Percentiles rank a stretch among this genome's conserved stretches.
These are phyloP conservation scores for Zaprionus davidi DNA, from an alignment of 1,140 invertebrate genomes.

Conservation along the genomic window DNA sequence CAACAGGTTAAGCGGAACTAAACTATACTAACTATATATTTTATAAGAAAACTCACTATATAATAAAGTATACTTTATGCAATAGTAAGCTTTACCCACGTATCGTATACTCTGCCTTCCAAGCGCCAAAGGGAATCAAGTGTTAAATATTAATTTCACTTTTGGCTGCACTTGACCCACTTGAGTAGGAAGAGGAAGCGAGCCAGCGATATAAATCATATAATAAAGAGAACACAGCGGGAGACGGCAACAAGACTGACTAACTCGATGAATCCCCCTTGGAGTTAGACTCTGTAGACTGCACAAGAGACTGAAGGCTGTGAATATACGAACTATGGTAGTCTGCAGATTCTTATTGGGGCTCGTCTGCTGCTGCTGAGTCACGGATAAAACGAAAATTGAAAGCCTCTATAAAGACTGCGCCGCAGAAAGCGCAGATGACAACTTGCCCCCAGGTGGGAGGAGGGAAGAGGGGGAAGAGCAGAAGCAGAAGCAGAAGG, in stretches of 20 bases:
- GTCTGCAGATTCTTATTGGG: constrained; percentile 24
- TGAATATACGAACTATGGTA: not conserved
- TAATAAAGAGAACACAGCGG: constrained; percentile 74
- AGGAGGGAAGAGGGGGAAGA: not conserved
- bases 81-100: no score
- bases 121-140: not conserved
- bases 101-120: no score
- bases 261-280: constrained; percentile 21
- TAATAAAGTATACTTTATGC: no score
- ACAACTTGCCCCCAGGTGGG: constrained; percentile 7
- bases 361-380: constrained; percentile 42
- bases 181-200: constrained; percentile 8
- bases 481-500: constrained; percentile 15
- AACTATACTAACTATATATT: no score
- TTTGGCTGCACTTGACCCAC: constrained; percentile 81
- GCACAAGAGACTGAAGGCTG: not conserved
- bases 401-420: constrained; percentile 63
- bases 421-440: constrained; percentile 39
- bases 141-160: constrained; percentile 64
- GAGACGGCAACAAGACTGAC: constrained; percentile 42
- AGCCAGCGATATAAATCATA: constrained; percentile 54
- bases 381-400: constrained; percentile 58
- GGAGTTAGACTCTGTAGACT: constrained; percentile 18
- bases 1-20: no score
- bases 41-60: no score